phyloP scores from a whole-genome alignment of 2,888 invertebrate species.

The Microctonus aethiopoides region DNA sequence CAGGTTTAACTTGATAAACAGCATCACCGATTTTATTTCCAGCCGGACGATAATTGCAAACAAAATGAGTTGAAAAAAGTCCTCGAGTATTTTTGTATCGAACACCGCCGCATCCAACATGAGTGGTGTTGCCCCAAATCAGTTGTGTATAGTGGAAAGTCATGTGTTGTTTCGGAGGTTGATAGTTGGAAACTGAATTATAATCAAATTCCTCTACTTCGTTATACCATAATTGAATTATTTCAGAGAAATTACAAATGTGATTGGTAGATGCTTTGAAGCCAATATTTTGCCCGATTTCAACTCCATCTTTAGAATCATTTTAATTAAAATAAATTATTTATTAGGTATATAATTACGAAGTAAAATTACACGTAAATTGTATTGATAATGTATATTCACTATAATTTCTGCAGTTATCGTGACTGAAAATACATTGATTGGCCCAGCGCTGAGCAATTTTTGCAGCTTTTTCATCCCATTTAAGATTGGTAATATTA shows the following conservation, averaged over 20 bases:
- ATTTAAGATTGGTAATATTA: slow-evolving; percentile 27
- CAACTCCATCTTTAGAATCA: slow-evolving; percentile 49
- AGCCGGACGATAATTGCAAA: slow-evolving; percentile 54
- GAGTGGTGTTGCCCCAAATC: slow-evolving; percentile 67
- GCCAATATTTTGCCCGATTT: slow-evolving; percentile 66
- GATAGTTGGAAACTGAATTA: neutral
- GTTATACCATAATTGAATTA: slow-evolving; percentile 58
- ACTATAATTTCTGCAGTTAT: slow-evolving; percentile 64
- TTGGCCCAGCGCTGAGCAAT: slow-evolving; percentile 67
- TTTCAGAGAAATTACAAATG: neutral
- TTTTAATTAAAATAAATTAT: neutral
- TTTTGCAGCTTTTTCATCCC: slow-evolving; percentile 61
- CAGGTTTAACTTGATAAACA: slow-evolving; percentile 51
- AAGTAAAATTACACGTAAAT: too few relatives aligned
- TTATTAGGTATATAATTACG: too few relatives aligned
- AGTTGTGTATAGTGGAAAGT: slow-evolving; percentile 59
- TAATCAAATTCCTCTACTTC: slow-evolving; percentile 53
- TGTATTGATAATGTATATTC: too few relatives aligned
- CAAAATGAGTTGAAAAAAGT: neutral
- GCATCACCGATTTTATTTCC: slow-evolving; percentile 59
- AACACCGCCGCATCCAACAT: slow-evolving; percentile 68
- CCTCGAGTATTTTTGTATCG: slow-evolving; percentile 51
- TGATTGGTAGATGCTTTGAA: slow-evolving; percentile 30
- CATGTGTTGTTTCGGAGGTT: neutral
- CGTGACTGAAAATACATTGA: slow-evolving; percentile 65